These are phyloP conservation scores for Chiloscyllium plagiosum DNA, from an alignment of 2,113 vertebrate species.

Conservation along the genomic window DNA sequence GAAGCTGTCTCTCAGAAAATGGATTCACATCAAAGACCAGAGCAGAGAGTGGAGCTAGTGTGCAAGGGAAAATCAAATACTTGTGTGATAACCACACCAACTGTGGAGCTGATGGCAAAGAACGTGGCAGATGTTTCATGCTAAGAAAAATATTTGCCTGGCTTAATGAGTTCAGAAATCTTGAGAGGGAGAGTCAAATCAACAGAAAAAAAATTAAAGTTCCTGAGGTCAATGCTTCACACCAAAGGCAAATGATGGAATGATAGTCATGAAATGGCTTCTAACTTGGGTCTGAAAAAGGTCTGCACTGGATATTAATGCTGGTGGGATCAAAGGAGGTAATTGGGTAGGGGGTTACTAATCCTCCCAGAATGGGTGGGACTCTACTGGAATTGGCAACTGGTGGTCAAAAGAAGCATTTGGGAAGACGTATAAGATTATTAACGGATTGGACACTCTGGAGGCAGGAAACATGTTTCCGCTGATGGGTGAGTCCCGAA, in stretches of 20 bases:
- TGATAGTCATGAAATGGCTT: background rate
- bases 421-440: no score
- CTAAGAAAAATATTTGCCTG: background rate
- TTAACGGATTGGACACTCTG: no score
- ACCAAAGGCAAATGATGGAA: background rate
- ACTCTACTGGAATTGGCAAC: no score
- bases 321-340: no score
- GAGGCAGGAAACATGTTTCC: no score
- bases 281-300: background rate
- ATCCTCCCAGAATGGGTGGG: no score
- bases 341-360: no score
- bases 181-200: background rate
- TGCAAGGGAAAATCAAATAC: conserved; percentile 15
- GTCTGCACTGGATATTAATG: background rate
- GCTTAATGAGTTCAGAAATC: background rate
- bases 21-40: conserved; percentile 4
- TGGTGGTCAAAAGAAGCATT: no score
- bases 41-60: no score
- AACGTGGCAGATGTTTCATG: background rate
- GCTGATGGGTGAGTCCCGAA: no score
- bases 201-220: background rate
- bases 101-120: background rate
- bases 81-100: background rate
- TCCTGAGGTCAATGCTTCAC: no score
- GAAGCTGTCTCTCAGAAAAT: background rate